These are phyloP conservation scores for Pollimyrus isidori DNA, from an alignment of 2,113 vertebrate genomes.

Conservation along the genomic window DNA sequence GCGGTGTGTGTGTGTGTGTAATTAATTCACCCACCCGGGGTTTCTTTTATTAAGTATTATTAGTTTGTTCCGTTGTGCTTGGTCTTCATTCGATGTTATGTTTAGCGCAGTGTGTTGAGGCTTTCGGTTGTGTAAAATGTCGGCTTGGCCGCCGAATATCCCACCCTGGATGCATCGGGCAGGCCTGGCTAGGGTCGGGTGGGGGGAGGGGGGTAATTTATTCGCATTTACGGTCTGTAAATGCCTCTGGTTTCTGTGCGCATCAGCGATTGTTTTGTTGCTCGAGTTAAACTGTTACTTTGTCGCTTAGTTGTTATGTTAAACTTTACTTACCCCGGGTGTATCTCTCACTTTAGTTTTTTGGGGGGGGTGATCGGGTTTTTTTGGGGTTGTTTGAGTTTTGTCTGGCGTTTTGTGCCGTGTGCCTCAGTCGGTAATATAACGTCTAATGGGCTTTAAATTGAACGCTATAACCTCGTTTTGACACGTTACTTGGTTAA, in stretches of 20 bases:
- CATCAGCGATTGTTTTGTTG: neutral
- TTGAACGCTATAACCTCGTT: neutral
- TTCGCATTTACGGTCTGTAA: neutral
- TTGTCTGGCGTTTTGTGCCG: neutral
- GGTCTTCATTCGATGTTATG: neutral
- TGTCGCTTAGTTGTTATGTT: neutral
- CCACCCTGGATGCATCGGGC: neutral
- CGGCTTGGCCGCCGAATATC: neutral
- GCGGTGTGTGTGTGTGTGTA: neutral
- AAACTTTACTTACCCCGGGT: neutral
- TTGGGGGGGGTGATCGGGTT: neutral
- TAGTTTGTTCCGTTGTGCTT: neutral
- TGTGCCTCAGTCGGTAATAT: neutral
- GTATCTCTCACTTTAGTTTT: neutral
- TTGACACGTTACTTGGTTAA: neutral
- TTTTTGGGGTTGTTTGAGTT: neutral
- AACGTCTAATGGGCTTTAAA: neutral
- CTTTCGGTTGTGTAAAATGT: neutral
- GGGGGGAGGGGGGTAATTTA: neutral
- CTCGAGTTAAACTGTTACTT: neutral
- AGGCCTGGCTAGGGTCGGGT: neutral
- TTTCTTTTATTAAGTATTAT: neutral
- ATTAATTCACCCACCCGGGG: neutral
- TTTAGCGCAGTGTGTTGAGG: neutral
- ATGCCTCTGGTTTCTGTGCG: neutral